Conservation (phyloP, 2,113 vertebrate species). For the Bos indicus region DNA sequence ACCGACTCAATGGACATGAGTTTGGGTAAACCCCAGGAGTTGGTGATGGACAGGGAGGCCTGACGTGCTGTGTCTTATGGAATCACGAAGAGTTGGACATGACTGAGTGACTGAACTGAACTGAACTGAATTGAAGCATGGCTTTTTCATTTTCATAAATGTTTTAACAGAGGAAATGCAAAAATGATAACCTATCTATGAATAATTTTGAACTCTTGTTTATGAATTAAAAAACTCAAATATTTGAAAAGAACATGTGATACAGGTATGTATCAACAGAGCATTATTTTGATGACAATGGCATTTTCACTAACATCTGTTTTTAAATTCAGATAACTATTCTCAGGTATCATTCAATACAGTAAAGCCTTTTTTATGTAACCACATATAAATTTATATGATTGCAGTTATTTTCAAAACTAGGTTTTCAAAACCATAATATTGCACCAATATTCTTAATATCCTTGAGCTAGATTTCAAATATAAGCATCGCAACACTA, state of each 20-base stretch:
- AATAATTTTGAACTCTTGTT: background rate
- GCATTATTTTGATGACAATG: background rate
- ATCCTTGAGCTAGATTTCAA: background rate
- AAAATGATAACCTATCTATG: background rate
- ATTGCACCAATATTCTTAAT: background rate
- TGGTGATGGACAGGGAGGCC: background rate
- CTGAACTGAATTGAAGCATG: background rate
- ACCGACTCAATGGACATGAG: background rate
- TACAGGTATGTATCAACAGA: background rate
- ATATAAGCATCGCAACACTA: background rate
- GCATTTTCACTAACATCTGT: slow-evolving; percentile 7
- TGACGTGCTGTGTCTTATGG: background rate
- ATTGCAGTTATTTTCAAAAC: background rate
- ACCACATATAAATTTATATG: background rate
- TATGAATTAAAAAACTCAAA: background rate
- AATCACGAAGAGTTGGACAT: rapidly evolving
- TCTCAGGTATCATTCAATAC: background rate
- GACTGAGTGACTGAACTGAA: background rate
- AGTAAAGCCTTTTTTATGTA: background rate
- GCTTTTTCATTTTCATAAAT: background rate
- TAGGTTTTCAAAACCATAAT: background rate
- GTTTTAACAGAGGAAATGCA: background rate
- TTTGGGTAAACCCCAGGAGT: background rate
- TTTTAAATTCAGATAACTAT: slow-evolving; percentile 8
- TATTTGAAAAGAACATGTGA: background rate